phyloP scores from a whole-genome alignment of 2,888 invertebrate genomes.

The Empis livida region DNA sequence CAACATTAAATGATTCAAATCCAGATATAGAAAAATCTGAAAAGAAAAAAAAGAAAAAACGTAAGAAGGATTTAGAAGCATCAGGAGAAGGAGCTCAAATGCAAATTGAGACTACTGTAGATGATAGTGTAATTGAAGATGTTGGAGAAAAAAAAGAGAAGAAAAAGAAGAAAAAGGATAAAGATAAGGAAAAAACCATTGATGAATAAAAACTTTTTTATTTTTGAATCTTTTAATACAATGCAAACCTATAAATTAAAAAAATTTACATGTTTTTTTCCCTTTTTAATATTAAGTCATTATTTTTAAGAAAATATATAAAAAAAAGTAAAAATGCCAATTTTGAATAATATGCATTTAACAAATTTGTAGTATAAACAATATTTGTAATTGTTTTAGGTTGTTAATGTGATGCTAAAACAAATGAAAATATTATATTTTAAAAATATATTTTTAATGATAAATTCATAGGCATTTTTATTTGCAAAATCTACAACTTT shows the following conservation, averaged over 20 bases:
- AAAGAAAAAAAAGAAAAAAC: slow-evolving; percentile 55
- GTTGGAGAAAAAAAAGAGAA: slow-evolving; percentile 46
- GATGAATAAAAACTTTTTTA: slow-evolving; percentile 23
- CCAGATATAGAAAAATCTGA: slow-evolving; percentile 38
- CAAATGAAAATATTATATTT: too few species aligned
- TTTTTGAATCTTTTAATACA: background rate
- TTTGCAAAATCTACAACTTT: too few species aligned
- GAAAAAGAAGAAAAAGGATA: slow-evolving; percentile 70
- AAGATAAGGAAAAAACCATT: slow-evolving; percentile 49
- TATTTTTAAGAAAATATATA: background rate
- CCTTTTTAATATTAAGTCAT: background rate
- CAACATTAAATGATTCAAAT: slow-evolving; percentile 29
- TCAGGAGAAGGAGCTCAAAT: slow-evolving; percentile 26
- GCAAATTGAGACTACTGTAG: slow-evolving; percentile 19
- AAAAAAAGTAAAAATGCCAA: background rate
- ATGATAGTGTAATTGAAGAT: slow-evolving; percentile 25
- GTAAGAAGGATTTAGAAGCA: slow-evolving; percentile 41
- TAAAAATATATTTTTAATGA: too few species aligned
- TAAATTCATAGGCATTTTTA: too few species aligned
- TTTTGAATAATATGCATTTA: background rate
- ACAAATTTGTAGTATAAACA: too few species aligned
- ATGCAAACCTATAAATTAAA: background rate
- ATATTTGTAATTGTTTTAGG: too few species aligned
- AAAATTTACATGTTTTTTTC: background rate
- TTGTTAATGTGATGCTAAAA: too few species aligned